Evolutionary conservation across 2,113 vertebrate genomes (phyloP).

Genomic region (Brienomyrus brachyistius): DNA sequence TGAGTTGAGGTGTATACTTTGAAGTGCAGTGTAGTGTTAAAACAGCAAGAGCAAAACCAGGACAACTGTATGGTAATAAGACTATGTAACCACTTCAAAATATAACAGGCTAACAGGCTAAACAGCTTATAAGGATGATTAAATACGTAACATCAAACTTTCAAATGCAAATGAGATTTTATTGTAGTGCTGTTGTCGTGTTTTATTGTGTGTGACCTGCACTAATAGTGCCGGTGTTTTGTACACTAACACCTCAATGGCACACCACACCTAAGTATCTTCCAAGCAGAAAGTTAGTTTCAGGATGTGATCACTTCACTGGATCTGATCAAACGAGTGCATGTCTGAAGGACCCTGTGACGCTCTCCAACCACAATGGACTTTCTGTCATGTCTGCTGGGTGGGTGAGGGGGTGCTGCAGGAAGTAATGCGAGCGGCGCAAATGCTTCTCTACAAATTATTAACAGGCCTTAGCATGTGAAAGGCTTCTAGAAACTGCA

Average conservation of each 20-base stretch:
- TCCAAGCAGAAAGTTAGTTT: neutral
- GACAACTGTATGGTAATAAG: neutral
- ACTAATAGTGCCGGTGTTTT: neutral
- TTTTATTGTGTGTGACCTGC: neutral
- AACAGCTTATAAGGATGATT: neutral
- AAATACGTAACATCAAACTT: neutral
- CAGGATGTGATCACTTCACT: neutral
- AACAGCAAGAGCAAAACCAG: neutral
- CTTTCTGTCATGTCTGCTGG: neutral
- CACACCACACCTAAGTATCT: neutral
- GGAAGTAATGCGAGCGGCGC: neutral
- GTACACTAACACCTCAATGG: neutral
- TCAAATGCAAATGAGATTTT: neutral
- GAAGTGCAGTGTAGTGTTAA: too few relatives aligned
- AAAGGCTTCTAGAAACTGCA: neutral
- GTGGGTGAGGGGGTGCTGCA: neutral
- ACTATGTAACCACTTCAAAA: neutral
- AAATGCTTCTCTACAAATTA: neutral
- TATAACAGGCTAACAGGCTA: neutral
- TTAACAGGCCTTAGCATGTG: neutral
- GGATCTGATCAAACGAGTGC: neutral
- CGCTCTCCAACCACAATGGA: neutral
- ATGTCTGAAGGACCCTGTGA: neutral
- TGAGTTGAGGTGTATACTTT: too few relatives aligned
- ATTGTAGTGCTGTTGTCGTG: too few relatives aligned